Conservation (phyloP, 2,888 invertebrate genomes). For the Drosophila recens region DNA sequence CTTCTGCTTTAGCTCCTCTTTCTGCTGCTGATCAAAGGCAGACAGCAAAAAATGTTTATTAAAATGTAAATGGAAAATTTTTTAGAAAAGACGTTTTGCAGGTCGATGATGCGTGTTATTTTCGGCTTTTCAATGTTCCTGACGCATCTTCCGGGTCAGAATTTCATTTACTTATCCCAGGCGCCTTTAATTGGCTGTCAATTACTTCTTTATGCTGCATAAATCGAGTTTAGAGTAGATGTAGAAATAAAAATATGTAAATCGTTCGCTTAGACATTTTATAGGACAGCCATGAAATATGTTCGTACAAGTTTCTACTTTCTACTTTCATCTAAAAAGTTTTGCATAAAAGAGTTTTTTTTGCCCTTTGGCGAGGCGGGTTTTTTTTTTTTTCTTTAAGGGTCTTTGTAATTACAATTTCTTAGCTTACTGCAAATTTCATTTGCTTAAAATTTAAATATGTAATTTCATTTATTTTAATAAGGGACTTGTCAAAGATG, state of each 20-base stretch:
- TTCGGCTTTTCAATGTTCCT: constrained; percentile 9
- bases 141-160: constrained; percentile 25
- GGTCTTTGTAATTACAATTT: constrained; percentile 31
- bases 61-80: constrained; percentile 59
- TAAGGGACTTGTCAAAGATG: neutral
- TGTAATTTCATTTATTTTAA: constrained; percentile 5
- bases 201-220: constrained; percentile 42
- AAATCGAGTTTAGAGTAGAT: constrained; percentile 46
- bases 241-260: constrained; percentile 50
- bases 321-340: constrained; percentile 35
- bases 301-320: constrained; percentile 24
- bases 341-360: constrained; percentile 17
- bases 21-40: constrained; percentile 62
- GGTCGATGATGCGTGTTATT: constrained; percentile 56
- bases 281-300: neutral
- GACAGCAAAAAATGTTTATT: constrained; percentile 49
- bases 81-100: constrained; percentile 14
- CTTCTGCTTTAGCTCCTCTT: constrained; percentile 2
- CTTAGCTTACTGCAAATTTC: neutral
- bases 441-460: constrained; percentile 18
- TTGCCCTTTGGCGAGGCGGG: constrained; percentile 9
- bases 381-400: neutral
- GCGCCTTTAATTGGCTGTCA: constrained; percentile 61
- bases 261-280: constrained; percentile 13
- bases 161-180: constrained; percentile 58